phyloP scores from a whole-genome alignment of 1,140 invertebrate species.

The Drosophila jambulina region DNA sequence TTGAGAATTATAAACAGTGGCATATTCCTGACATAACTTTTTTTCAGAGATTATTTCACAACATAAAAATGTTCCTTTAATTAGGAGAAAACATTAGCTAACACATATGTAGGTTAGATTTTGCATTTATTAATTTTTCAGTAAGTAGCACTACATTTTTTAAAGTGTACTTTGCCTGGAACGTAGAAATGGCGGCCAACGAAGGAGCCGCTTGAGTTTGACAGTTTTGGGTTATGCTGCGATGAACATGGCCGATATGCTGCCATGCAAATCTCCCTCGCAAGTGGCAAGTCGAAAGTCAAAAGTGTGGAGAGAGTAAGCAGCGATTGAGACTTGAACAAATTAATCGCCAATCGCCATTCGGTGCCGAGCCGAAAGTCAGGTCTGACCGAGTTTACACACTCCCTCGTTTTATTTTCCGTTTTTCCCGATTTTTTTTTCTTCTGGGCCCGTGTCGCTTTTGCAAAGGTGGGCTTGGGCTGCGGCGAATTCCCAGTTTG shows the following conservation, averaged over 20 bases:
- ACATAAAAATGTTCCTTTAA: background rate
- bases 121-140: background rate
- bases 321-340: slow-evolving; percentile 74
- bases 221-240: slow-evolving; percentile 80
- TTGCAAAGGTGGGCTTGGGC: slow-evolving; percentile 20
- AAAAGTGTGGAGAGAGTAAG: slow-evolving; percentile 32
- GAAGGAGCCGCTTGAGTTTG: slow-evolving; percentile 66
- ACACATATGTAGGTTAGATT: no score
- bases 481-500: slow-evolving; percentile 69
- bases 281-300: slow-evolving; percentile 38
- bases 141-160: background rate
- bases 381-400: slow-evolving; percentile 56
- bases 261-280: slow-evolving; percentile 65
- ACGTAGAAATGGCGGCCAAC: slow-evolving; percentile 13
- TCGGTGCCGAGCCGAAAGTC: slow-evolving; percentile 30
- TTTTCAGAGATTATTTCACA: background rate
- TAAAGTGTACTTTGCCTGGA: background rate
- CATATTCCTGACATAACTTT: background rate
- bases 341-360: slow-evolving; percentile 78
- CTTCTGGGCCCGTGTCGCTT: slow-evolving; percentile 6
- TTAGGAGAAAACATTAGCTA: background rate
- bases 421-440: background rate
- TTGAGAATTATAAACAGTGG: background rate
- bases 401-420: slow-evolving; percentile 3
- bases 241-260: slow-evolving; percentile 72